Conservation (phyloP, 2,113 vertebrate species). For the Trogon surrucura region DNA sequence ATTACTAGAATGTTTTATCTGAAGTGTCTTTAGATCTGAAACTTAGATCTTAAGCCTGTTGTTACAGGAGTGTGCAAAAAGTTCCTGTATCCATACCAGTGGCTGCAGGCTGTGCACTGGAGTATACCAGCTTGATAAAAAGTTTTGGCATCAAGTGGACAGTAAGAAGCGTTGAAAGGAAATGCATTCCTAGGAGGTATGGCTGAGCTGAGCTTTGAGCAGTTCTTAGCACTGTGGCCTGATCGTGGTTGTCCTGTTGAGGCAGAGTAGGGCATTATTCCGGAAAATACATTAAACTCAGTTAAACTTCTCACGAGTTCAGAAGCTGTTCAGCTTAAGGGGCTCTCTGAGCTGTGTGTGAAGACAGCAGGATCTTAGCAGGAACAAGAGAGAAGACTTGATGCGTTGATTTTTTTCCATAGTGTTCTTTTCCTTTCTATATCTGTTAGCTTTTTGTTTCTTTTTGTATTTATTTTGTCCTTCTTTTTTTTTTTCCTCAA, state of each 20-base stretch:
- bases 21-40: not conserved
- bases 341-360: rapidly evolving
- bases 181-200: not conserved
- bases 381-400: not conserved
- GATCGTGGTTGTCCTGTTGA: not conserved
- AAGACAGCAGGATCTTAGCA: not conserved
- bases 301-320: not conserved
- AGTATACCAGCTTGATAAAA: not conserved
- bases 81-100: not conserved
- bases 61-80: not conserved
- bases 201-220: not conserved
- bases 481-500: not conserved
- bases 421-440: not conserved
- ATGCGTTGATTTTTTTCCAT: not conserved
- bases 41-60: not conserved
- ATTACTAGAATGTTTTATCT: not conserved
- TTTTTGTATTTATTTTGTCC: not conserved
- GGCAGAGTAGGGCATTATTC: not conserved
- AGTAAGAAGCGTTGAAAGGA: not conserved
- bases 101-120: not conserved
- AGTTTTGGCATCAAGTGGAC: not conserved
- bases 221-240: not conserved
- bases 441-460: not conserved
- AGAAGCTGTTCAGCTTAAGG: not conserved
- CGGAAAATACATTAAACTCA: not conserved